Evolutionary conservation across 2,888 invertebrate genomes (phyloP).

Genomic region (Hirtodrosophila confusa): DNA sequence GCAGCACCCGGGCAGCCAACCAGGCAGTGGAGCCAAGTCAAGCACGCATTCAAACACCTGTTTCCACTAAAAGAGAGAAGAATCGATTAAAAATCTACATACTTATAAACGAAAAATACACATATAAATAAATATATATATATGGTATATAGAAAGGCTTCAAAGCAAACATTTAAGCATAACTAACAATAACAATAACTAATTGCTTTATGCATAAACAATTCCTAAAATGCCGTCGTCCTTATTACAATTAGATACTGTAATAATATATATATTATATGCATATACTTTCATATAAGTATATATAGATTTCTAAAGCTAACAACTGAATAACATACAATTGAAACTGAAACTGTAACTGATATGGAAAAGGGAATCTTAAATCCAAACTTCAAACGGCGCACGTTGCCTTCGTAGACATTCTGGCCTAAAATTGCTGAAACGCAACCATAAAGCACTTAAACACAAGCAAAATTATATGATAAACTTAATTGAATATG

Average conservation of each 20-base stretch:
- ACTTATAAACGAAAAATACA: constrained; percentile 13
- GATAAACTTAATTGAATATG: constrained; percentile 1
- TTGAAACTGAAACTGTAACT: constrained; percentile 22
- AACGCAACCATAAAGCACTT: constrained; percentile 35
- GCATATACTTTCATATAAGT: constrained; percentile 13
- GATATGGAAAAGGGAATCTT: constrained; percentile 1
- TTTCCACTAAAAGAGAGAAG: constrained; percentile 2
- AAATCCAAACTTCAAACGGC: constrained; percentile 22
- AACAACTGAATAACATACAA: constrained; percentile 11
- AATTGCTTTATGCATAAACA: constrained; percentile 69
- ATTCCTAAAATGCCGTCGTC: constrained; percentile 80
- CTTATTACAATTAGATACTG: constrained; percentile 66
- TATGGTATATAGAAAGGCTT: constrained; percentile 43
- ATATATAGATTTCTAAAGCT: constrained; percentile 15
- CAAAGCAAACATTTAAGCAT: constrained; percentile 32
- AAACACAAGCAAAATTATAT: constrained; percentile 19
- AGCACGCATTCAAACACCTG: constrained; percentile 7
- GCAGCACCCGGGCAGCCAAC: constrained; percentile 7
- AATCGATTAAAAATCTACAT: constrained; percentile 3
- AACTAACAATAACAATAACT: constrained; percentile 44
- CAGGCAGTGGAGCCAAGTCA: constrained; percentile 18
- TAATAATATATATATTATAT: constrained; percentile 49
- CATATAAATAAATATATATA: constrained; percentile 19
- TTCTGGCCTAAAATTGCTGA: constrained; percentile 42
- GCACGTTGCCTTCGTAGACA: constrained; percentile 48